phyloP scores from a whole-genome alignment of 2,113 vertebrate genomes.

The Larimichthys polyactis region DNA sequence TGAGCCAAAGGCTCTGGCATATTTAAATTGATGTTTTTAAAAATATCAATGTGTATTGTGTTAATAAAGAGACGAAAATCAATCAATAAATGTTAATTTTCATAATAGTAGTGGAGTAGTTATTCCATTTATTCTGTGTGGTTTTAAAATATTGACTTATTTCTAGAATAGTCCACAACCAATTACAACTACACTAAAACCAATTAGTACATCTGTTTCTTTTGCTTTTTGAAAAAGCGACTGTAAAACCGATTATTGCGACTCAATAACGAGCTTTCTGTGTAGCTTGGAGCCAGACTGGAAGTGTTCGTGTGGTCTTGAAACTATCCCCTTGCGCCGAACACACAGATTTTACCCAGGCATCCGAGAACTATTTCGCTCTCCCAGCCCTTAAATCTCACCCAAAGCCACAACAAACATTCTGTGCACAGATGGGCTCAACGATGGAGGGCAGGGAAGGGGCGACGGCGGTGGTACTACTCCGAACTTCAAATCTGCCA shows the following conservation, averaged over 20 bases:
- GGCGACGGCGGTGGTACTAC: not conserved
- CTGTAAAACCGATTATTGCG: not conserved
- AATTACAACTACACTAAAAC: not conserved
- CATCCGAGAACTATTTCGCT: conserved; percentile 49
- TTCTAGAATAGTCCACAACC: not conserved
- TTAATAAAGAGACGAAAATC: not conserved
- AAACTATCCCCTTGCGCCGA: conserved; percentile 40
- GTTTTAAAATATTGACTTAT: not conserved
- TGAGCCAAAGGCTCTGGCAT: not conserved
- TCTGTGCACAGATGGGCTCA: conserved; percentile 51
- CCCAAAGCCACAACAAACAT: conserved; percentile 64
- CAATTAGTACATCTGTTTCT: not conserved
- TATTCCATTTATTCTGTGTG: not conserved
- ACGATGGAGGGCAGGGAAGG: not conserved
- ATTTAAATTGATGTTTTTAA: not conserved
- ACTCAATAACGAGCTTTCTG: conserved; percentile 27
- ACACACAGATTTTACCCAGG: conserved; percentile 53
- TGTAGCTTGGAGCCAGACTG: conserved; percentile 33
- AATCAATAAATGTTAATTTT: not conserved
- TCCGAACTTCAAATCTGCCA: conserved; percentile 36
- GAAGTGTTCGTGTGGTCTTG: conserved; percentile 60
- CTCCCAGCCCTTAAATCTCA: conserved; percentile 54
- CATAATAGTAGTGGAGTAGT: not conserved
- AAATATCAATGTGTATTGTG: not conserved
- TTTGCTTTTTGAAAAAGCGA: not conserved